These are phyloP conservation scores for Montipora cactus DNA, from an alignment of 64 coral and sea anemone genomes.

Conservation along the genomic window DNA sequence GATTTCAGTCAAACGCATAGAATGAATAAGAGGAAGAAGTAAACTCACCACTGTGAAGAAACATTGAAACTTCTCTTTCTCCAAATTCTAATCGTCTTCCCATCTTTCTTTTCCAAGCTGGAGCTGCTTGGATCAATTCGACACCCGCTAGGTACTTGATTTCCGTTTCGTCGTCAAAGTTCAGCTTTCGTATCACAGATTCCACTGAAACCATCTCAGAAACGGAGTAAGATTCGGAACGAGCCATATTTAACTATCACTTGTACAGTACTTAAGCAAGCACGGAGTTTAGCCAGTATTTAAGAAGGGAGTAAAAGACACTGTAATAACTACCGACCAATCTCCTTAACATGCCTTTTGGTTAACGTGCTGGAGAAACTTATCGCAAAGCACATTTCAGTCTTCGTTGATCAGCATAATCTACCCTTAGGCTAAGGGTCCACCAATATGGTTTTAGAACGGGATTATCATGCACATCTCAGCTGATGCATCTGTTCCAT, in stretches of 20 bases:
- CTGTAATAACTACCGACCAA: too few species aligned
- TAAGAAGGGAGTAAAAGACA: too few species aligned
- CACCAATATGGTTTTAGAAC: too few species aligned
- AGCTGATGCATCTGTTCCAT: too few species aligned
- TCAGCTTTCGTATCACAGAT: slow-evolving; percentile 17
- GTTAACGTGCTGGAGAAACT: too few species aligned
- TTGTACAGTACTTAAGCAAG: neutral
- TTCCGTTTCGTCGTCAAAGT: neutral
- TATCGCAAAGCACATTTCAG: too few species aligned
- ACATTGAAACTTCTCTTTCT: neutral
- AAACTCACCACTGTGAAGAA: neutral
- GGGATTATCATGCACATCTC: too few species aligned
- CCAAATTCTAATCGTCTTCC: slow-evolving; percentile 28
- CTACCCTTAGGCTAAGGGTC: too few species aligned
- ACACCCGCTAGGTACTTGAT: neutral
- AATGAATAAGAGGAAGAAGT: neutral
- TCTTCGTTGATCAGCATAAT: too few species aligned
- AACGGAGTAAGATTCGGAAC: neutral
- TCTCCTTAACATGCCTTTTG: too few species aligned
- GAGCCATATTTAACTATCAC: neutral
- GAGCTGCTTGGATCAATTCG: neutral
- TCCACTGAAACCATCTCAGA: neutral
- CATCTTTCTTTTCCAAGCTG: neutral
- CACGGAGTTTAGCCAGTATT: too few species aligned
- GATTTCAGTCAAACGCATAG: neutral